Conservation (phyloP, 1,140 invertebrate species). For the Cepaea nemoralis region DNA sequence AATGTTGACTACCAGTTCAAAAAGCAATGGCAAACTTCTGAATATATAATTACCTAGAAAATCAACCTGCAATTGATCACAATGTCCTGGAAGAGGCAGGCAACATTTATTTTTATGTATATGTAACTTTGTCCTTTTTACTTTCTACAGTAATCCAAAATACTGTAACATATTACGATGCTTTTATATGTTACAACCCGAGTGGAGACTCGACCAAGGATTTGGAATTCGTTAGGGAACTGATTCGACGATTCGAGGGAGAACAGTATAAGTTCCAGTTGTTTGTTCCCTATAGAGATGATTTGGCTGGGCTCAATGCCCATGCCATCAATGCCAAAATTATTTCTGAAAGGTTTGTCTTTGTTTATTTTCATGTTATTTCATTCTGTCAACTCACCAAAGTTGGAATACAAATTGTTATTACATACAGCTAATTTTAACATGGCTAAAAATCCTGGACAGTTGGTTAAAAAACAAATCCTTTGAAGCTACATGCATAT, state of each 20-base stretch:
- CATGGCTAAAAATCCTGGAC: too few relatives aligned
- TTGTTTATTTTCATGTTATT: too few relatives aligned
- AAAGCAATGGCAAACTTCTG: too few relatives aligned
- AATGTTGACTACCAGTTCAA: too few relatives aligned
- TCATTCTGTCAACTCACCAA: too few relatives aligned
- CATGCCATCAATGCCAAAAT: conserved; percentile 66
- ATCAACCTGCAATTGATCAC: too few relatives aligned
- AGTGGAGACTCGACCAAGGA: conserved; percentile 51
- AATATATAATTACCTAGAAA: too few relatives aligned
- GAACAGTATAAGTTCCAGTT: conserved; percentile 61
- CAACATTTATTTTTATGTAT: neutral
- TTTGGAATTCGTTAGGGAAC: conserved; percentile 65
- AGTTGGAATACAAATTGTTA: too few relatives aligned
- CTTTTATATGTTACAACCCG: conserved; percentile 70
- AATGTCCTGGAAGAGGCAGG: neutral
- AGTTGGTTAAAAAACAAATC: too few relatives aligned
- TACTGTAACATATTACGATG: conserved; percentile 63
- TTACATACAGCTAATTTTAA: too few relatives aligned
- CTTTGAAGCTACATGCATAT: too few relatives aligned
- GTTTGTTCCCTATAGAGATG: conserved; percentile 68
- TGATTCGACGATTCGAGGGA: conserved; percentile 66
- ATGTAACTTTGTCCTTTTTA: neutral
- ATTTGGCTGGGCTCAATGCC: conserved; percentile 63
- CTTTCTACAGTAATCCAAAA: conserved; percentile 43
- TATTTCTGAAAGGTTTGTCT: conserved; percentile 69